A percentile compares a stretch with the other conserved stretches of the same genome.
These are phyloP conservation scores for Sycophila texana DNA, from an alignment of 2,888 invertebrate species.

Conservation along the genomic window DNA sequence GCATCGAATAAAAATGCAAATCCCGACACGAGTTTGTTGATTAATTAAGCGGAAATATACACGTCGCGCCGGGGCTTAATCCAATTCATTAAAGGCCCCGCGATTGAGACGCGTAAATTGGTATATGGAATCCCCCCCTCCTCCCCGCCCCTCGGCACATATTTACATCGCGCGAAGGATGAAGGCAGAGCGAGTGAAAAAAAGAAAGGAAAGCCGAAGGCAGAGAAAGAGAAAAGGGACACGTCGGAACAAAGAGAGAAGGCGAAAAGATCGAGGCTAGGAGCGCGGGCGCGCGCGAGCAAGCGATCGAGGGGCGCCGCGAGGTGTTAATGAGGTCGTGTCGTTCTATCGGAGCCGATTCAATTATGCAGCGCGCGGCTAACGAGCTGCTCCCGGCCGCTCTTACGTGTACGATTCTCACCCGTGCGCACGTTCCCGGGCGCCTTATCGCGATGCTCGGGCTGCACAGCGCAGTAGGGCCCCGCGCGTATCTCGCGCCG, in stretches of 20 bases:
- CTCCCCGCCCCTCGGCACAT: slow-evolving; percentile 48
- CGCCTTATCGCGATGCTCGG: not conserved
- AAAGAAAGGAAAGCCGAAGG: slow-evolving; percentile 15
- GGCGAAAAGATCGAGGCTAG: not conserved
- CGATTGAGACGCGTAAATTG: slow-evolving; percentile 75
- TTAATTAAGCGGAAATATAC: slow-evolving; percentile 45
- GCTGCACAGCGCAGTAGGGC: not conserved
- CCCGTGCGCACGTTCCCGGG: slow-evolving; percentile 46
- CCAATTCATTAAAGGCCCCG: slow-evolving; percentile 33
- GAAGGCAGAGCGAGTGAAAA: not conserved
- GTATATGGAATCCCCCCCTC: slow-evolving; percentile 64
- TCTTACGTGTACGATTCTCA: slow-evolving; percentile 65
- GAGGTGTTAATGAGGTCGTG: slow-evolving; percentile 76
- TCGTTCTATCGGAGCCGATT: slow-evolving; percentile 73
- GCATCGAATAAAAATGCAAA: slow-evolving; percentile 39
- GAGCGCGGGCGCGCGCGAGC: slow-evolving; percentile 62
- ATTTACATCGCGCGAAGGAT: too few species aligned
- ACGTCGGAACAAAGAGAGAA: not conserved
- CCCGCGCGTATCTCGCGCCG: too few species aligned
- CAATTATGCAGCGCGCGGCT: slow-evolving; percentile 71
- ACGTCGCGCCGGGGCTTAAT: slow-evolving; percentile 25
- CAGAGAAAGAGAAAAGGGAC: not conserved
- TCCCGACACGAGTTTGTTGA: slow-evolving; percentile 39
- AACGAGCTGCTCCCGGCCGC: slow-evolving; percentile 59
- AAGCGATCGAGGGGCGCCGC: slow-evolving; percentile 60